phyloP scores from a whole-genome alignment of 1,140 invertebrate species.

The Bicyclus anynana region DNA sequence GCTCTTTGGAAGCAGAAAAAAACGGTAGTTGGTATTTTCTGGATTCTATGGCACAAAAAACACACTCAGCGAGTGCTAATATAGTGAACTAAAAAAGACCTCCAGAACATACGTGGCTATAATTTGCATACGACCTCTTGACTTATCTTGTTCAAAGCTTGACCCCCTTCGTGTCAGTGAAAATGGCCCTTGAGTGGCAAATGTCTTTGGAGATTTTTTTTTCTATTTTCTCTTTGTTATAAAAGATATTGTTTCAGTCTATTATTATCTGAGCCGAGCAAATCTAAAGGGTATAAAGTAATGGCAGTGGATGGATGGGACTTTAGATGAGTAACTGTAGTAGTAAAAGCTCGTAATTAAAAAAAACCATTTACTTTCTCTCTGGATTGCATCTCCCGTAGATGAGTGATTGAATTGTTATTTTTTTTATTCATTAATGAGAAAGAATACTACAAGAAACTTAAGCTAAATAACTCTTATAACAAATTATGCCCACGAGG shows the following conservation, averaged over 20 bases:
- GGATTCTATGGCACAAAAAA: too few relatives aligned
- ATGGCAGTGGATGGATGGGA: neutral
- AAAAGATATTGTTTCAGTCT: constrained; percentile 1
- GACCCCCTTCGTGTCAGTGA: constrained; percentile 11
- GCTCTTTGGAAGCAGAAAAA: too few relatives aligned
- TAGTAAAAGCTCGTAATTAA: too few relatives aligned
- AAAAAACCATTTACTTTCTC: too few relatives aligned
- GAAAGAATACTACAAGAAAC: too few relatives aligned
- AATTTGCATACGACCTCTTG: constrained; percentile 17
- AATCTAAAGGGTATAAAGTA: neutral
- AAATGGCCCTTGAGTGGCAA: constrained; percentile 6
- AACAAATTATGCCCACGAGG: too few relatives aligned
- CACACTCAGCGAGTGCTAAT: neutral
- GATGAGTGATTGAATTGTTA: too few relatives aligned
- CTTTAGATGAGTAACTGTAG: too few relatives aligned
- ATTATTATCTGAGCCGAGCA: neutral
- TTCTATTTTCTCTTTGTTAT: neutral
- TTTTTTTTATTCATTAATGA: too few relatives aligned
- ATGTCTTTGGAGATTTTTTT: constrained; percentile 2
- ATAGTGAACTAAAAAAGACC: neutral
- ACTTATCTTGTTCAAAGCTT: constrained; percentile 9
- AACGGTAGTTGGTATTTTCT: too few relatives aligned
- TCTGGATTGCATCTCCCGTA: too few relatives aligned
- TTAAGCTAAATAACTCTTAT: too few relatives aligned
- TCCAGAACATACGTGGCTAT: constrained; percentile 9